These are phyloP conservation scores for Slavum lentiscoides DNA, from an alignment of 2,888 invertebrate species.

Conservation along the genomic window DNA sequence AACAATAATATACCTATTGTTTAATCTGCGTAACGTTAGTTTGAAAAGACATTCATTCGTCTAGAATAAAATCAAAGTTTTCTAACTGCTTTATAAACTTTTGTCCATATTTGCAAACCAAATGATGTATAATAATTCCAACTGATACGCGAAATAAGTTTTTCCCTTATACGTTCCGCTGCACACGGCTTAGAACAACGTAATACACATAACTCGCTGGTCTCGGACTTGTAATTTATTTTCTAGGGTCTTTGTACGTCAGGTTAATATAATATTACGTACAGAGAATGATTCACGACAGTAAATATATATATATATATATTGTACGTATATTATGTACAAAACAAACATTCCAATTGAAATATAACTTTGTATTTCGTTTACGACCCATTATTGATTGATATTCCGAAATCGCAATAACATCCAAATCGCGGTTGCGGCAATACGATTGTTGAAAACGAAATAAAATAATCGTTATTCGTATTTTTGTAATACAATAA, in stretches of 20 bases:
- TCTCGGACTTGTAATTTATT: conserved; percentile 4
- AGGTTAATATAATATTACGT: neutral
- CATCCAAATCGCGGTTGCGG: no score
- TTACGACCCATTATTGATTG: neutral
- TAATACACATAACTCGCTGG: neutral
- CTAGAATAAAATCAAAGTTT: neutral
- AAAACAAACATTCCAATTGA: neutral
- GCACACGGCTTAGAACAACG: neutral
- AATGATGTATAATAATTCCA: neutral
- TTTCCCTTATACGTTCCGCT: neutral
- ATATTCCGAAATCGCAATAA: neutral
- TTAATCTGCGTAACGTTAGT: neutral
- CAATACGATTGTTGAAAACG: no score
- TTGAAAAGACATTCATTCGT: neutral
- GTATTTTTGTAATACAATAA: no score
- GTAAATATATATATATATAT: neutral
- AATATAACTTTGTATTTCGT: neutral
- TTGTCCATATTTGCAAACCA: neutral
- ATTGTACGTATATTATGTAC: neutral
- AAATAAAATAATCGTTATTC: no score
- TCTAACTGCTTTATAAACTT: neutral
- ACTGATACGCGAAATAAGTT: neutral
- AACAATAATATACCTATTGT: neutral
- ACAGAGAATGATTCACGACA: neutral
- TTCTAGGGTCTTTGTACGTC: neutral